Evolutionary conservation across 37 sponge, comb jelly and placozoan genomes (phyloP).

Genomic region (Haliclona indistincta): DNA sequence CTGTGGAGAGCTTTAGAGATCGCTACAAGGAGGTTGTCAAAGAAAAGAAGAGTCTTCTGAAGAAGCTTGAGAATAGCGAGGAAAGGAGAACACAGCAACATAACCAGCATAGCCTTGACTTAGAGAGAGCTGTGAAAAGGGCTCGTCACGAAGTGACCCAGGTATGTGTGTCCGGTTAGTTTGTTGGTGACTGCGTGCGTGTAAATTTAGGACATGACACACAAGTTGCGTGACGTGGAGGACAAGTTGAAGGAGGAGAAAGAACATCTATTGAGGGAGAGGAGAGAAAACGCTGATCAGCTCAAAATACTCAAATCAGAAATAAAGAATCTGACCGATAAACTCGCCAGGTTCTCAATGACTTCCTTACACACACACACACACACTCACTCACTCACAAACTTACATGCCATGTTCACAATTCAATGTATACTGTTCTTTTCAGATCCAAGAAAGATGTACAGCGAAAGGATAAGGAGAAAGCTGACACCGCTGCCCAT

Average conservation of each 20-base stretch:
- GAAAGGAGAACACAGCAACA: slow-evolving; percentile 43
- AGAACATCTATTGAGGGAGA: slow-evolving; percentile 4
- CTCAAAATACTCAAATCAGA: slow-evolving; percentile 35
- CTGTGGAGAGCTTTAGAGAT: slow-evolving; percentile 53
- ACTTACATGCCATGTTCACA: no score
- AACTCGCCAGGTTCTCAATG: slow-evolving; percentile 31
- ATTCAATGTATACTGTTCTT: no score
- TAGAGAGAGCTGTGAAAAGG: slow-evolving; percentile 23
- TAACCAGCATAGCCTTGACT: slow-evolving; percentile 40
- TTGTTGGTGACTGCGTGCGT: not conserved
- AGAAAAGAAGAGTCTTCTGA: slow-evolving; percentile 48
- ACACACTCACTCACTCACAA: not conserved
- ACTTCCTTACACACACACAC: not conserved
- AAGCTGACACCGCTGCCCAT: not conserved
- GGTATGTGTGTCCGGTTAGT: slow-evolving; percentile 5
- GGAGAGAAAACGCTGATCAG: slow-evolving; percentile 30
- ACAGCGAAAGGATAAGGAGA: not conserved
- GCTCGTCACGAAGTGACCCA: slow-evolving; percentile 5
- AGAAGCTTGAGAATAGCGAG: slow-evolving; percentile 48
- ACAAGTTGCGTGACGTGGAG: slow-evolving; percentile 22
- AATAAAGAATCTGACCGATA: slow-evolving; percentile 50
- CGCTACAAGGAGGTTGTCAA: slow-evolving; percentile 35
- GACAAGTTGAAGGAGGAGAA: slow-evolving; percentile 25
- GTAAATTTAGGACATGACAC: slow-evolving; percentile 33
- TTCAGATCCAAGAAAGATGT: slow-evolving; percentile 7